Evolutionary conservation across 1,140 invertebrate genomes (phyloP).

Genomic region (Tetragnatha versicolor): DNA sequence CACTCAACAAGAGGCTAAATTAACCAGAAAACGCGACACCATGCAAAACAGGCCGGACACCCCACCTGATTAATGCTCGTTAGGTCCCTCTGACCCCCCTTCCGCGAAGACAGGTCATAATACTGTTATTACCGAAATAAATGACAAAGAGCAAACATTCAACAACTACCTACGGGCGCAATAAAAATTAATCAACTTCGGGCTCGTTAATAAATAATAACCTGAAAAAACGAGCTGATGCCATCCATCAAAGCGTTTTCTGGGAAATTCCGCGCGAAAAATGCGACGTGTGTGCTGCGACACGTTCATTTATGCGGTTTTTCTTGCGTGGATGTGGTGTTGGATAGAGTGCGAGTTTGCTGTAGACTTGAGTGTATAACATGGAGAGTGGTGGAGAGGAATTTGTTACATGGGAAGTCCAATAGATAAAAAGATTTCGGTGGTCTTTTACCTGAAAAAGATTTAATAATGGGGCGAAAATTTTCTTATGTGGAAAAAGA

Average conservation of each 20-base stretch:
- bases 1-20: conserved; percentile 21
- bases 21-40: conserved; percentile 17
- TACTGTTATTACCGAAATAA: conserved; percentile 52
- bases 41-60: conserved; percentile 1
- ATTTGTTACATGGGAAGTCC: too few species aligned
- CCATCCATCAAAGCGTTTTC: neutral
- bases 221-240: neutral
- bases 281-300: neutral
- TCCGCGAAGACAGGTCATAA: conserved; percentile 17
- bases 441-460: too few species aligned
- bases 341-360: too few species aligned
- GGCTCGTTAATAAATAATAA: neutral
- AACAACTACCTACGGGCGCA: conserved; percentile 37
- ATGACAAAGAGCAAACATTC: conserved; percentile 49
- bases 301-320: too few species aligned
- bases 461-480: too few species aligned
- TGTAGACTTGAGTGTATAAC: too few species aligned
- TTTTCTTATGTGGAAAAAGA: too few species aligned
- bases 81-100: neutral
- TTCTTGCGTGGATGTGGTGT: too few species aligned
- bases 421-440: too few species aligned
- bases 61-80: conserved; percentile 28
- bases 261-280: neutral
- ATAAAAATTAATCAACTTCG: conserved; percentile 41
- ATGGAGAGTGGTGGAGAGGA: too few species aligned